Base-by-base conservation (phyloP, 2,888 invertebrate species). In the Ennomos fuscantarius region DNA sequence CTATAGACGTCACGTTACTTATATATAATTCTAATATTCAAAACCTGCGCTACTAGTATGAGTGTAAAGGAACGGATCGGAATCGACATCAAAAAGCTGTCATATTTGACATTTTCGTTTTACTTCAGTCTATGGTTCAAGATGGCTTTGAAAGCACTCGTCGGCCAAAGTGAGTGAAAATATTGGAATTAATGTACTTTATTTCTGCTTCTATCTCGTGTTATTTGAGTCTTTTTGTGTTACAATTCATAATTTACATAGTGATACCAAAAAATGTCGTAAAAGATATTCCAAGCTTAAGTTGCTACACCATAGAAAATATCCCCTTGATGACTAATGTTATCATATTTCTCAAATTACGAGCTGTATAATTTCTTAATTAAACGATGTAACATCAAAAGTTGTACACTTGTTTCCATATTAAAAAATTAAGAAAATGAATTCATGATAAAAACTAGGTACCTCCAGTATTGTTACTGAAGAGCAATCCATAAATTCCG, bases 101-200 rank as follows among this genome's bases (percentile, higher is more conserved):
- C 44, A 46, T 32, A 1, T 46, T 49, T 65, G 65, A 64, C 63
- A 58, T 54, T 55, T 60, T 12, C 31, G 11, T 33, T 32, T 24
- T 15, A 9, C 33, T 69, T 78, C 82, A 87, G 87, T 90, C 77
- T 86, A 76, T 83, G 79, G 74, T 84, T 78, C 93, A 95, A 94
- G 92, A 97, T 97, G 97, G 96, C 97, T 93, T 93, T 97, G 81
- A 97, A 97, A 94, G 95, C 94, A 84, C 94, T 95, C 86, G 97
- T 97, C 81, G 97, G 97, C 68, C 96, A 96, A 93, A 97, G 97
- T 97, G 92, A 96, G 96, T 96, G 39, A 13, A 80, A 69, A 67
- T 81, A 74, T 72, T 69, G 61, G 9, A 9, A 33, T 15, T 35
- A 51, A 62, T 55, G 15, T 35, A 43, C 24, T 9, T 33, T 55